Base-by-base conservation (phyloP, 1,140 invertebrate species). In the Zaprionus taronus region DNA sequence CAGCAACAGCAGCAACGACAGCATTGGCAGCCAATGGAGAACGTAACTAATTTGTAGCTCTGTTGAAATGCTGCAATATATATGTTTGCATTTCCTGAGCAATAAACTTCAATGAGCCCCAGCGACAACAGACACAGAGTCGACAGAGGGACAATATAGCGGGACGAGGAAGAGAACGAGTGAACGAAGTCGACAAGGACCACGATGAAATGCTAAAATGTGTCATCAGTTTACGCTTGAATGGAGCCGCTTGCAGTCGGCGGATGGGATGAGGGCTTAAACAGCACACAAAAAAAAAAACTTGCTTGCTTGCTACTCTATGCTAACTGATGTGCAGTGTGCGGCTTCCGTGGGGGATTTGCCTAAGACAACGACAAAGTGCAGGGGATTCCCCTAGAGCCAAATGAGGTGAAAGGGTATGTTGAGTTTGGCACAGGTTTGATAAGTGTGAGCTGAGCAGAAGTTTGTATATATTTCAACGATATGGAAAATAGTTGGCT, bases 41-140 rank as follows among this genome's bases (percentile, higher is more conserved):
- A 57, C 80, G 77, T 83, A 87, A 89, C 84, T 87, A 87, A 87
- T 87, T 87, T 87, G 84, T 86, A 72, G 74, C 68, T 69, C 67
- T 72, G 83, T 51, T 73, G 47, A 77, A 83, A 89, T 89, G 58
- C 68, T 70, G 77, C 74, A 87, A 87, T 78, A 79, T 85, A 85
- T 85, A 64, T 79, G 84, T 89, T 87, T 87, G 84, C 84, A 76
- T 89, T 83, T 89, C 72, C 78, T 70, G 70, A 84, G 84, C 84
- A 81, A 89, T 87, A 87, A 87, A 84, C 81, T 80, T 72, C 74
- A 87, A 89, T 87, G 84, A 80, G 77, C 67, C 72, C 71, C 77
- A 72, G 72, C 63, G 81, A 60, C 47, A 56, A 34, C 17, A 47
- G 49, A 28, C 24, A 34, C 11, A 47, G 44, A 31, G 49, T 41